Evolutionary conservation across 2,888 invertebrate species (phyloP), one percentile per base, ranked within the genome.

Genomic region (Syritta pipiens): DNA sequence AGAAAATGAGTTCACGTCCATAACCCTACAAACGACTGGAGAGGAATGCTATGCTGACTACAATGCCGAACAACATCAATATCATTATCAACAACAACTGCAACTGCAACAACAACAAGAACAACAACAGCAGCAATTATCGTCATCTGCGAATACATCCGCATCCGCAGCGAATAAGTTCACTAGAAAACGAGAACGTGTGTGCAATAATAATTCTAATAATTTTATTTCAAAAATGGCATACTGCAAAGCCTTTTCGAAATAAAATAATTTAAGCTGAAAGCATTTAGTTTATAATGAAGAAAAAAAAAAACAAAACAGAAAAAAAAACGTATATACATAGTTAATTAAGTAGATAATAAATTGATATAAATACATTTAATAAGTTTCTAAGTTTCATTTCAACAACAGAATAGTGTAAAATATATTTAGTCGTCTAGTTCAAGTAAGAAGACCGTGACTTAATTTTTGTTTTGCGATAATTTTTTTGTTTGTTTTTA

Each of bases 171-270:
- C 84, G 72, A 88, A 88, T 85, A 88, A 88, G 83, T 88, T 86
- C 84, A 88, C 88, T 81, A 86, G 88, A 82, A 87, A 87, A 83
- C 85, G 88, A 84, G 86, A 87, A 85, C 87, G 88, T 83, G 84
- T 86, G 83, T 86, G 88, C 84, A 86, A 87, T 84, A 87, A 86
- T 86, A 86, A 83, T 85, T 84, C 85, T 86, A 86, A 84, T 85
- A 85, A 82, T 83, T 83, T 83, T 83, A 84, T 86, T 84, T 86
- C 87, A 84, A 88, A 85, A 83, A 84, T 85, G 84, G 84, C 84
- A 82, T 85, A 85, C 83, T 86, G 84, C 84, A 85, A 85, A 83
- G 84, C 87, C 83, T 85, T 85, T 83, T 86, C 86, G 84, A 84
- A 86, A 85, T 85, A 84, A 84, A 84, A 74, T 82, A 83, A 82